These are phyloP conservation scores for Leptopilina syphax DNA, from an alignment of 2,888 invertebrate genomes.

Conservation along the genomic window DNA sequence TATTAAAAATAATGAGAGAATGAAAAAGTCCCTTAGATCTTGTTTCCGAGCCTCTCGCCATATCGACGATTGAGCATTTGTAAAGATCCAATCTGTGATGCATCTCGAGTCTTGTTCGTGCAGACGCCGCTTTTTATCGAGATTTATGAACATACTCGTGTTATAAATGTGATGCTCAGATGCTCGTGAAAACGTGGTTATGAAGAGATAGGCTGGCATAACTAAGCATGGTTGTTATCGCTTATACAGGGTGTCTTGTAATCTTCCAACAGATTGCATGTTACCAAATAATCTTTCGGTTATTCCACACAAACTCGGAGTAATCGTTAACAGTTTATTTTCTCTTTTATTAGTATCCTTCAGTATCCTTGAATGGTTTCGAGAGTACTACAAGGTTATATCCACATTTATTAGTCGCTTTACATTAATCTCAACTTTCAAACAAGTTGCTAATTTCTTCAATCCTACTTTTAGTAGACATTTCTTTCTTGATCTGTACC, in stretches of 20 bases:
- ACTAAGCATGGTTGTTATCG: slow-evolving; percentile 28
- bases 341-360: background rate
- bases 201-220: slow-evolving; percentile 32
- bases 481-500: no score
- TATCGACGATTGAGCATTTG: slow-evolving; percentile 18
- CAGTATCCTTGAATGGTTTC: background rate
- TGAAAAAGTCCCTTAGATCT: slow-evolving; percentile 11
- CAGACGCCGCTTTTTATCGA: slow-evolving; percentile 39
- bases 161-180: slow-evolving; percentile 39
- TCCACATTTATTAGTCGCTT: background rate
- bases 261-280: background rate
- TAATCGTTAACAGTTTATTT: slow-evolving; percentile 12
- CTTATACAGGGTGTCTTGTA: slow-evolving; percentile 24
- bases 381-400: background rate
- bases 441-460: background rate
- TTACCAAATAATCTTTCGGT: slow-evolving; percentile 12
- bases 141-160: slow-evolving; percentile 30
- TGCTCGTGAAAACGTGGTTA: slow-evolving; percentile 36
- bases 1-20: slow-evolving; percentile 28
- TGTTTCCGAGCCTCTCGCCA: slow-evolving; percentile 6
- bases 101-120: slow-evolving; percentile 40
- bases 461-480: background rate
- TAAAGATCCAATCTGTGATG: slow-evolving; percentile 37
- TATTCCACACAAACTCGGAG: background rate
- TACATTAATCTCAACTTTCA: background rate